Evolutionary conservation across 2,888 invertebrate species (phyloP), one percentile per base, ranked within the genome.

Genomic region (Pardosa pseudoannulata): DNA sequence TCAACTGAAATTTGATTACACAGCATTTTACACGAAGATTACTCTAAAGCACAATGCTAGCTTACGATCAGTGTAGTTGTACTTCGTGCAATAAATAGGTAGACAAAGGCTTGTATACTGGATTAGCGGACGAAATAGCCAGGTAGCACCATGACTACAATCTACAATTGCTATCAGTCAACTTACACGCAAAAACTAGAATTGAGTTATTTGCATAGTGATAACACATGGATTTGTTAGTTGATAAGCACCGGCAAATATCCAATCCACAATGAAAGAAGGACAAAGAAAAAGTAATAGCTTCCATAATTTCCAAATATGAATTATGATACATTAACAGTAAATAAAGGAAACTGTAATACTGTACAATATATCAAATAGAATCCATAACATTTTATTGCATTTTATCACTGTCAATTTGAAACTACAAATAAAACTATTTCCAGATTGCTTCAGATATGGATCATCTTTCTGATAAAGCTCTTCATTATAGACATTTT

Each of bases 121-220:
- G 31, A 36, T 65, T 50, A 71, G 76, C 75, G 83, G 67, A 83
- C 72, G 83, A 83, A 76, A 50, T 36, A 72, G 78, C 71, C 23
- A 67, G 65, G 65, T 72, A 78, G 76, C 76, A 76, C 83, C 83
- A 76, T 32, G 36, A 72, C 36, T 74, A 74, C 56, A 65, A 79
- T 50, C 36, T 50, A 64, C 36, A 16, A n/a, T 76, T 50, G 29
- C 29, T 16, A 19, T 39, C 56, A 36, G 36, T 31, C 23, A 71
- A 39, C 36, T n/a, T n/a, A n/a, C n/a, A n/a, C n/a, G 19, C 41
- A 56, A 31, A 31, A 78, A 78, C 23, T 31, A 28, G 56, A 70
- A 29, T n/a, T n/a, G 6, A 39, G 46, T 39, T 62, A 39, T 70
- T 71, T 79, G 79, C 79, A 70, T 71, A 79, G 64, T 68, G 68